These are phyloP conservation scores for Halcyon badia DNA, from an alignment of 2,797 vertebrate genomes.

Conservation along the genomic window DNA sequence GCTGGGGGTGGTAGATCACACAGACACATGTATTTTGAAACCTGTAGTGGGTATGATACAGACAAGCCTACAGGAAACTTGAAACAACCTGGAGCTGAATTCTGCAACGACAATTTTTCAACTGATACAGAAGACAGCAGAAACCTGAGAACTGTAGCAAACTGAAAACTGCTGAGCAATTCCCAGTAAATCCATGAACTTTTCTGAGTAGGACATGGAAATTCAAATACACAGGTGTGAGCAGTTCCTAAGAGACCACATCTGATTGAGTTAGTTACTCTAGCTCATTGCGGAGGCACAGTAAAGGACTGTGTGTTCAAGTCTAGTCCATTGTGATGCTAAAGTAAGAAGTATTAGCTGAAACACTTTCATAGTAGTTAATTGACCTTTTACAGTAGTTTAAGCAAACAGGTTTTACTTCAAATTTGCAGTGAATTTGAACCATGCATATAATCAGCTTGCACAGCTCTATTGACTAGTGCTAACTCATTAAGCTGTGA, in stretches of 20 bases:
- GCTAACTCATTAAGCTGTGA: conserved; percentile 39
- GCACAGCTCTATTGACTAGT: conserved; percentile 13
- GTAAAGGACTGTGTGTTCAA: not conserved
- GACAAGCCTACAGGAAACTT: not conserved
- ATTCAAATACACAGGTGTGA: not conserved
- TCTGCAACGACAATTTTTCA: not conserved
- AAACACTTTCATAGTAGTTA: conserved; percentile 1
- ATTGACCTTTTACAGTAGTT: conserved; percentile 56
- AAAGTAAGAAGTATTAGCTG: not conserved
- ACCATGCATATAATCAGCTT: conserved; percentile 7
- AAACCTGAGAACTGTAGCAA: not conserved
- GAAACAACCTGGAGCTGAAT: not conserved
- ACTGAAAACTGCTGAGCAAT: conserved; percentile 1
- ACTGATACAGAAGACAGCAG: not conserved
- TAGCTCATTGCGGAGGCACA: not conserved
- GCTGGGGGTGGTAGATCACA: not conserved
- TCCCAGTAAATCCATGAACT: not conserved
- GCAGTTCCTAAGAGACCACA: not conserved
- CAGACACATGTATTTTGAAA: not conserved
- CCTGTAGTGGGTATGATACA: not conserved
- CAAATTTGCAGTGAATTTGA: conserved; percentile 50
- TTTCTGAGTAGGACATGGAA: not conserved
- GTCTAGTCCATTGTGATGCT: not conserved
- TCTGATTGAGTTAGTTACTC: not conserved
- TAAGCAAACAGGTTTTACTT: conserved; percentile 55